These are phyloP conservation scores for Falcaria lacertinaria DNA, from an alignment of 2,888 invertebrate genomes.

Conservation along the genomic window DNA sequence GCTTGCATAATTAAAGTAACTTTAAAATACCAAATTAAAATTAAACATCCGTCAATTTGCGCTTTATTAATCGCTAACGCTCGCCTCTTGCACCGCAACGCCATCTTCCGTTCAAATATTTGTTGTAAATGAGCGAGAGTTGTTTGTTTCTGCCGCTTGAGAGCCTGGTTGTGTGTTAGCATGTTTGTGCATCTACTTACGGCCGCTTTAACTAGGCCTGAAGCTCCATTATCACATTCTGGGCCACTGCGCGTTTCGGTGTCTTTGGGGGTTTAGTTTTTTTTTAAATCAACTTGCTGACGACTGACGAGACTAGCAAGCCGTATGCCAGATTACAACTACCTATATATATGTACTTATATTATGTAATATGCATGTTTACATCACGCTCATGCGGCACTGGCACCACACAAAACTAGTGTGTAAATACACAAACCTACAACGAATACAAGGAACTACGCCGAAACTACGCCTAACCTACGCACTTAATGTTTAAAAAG, in stretches of 20 bases:
- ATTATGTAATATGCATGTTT: too few relatives aligned
- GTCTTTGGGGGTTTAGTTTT: background rate
- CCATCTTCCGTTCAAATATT: conserved; percentile 51
- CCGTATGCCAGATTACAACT: too few relatives aligned
- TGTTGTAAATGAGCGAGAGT: conserved; percentile 51
- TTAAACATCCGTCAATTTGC: background rate
- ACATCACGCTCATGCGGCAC: too few relatives aligned
- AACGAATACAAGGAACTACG: too few relatives aligned
- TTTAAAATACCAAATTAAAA: background rate
- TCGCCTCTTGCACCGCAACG: conserved; percentile 4
- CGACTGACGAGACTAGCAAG: too few relatives aligned
- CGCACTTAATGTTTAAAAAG: too few relatives aligned
- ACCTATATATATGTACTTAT: too few relatives aligned
- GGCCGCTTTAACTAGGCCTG: conserved; percentile 23
- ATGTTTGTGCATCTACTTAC: conserved; percentile 46
- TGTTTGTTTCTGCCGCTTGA: conserved; percentile 47
- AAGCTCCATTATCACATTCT: background rate
- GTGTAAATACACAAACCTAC: too few relatives aligned
- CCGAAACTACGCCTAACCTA: too few relatives aligned
- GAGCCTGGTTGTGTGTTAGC: conserved; percentile 27
- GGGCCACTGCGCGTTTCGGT: background rate
- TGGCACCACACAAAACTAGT: too few relatives aligned
- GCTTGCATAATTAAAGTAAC: too few relatives aligned
- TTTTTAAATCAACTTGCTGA: too few relatives aligned
- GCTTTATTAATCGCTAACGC: background rate